Base-by-base conservation (phyloP, 2,888 invertebrate species). In the Griposia aprilina region DNA sequence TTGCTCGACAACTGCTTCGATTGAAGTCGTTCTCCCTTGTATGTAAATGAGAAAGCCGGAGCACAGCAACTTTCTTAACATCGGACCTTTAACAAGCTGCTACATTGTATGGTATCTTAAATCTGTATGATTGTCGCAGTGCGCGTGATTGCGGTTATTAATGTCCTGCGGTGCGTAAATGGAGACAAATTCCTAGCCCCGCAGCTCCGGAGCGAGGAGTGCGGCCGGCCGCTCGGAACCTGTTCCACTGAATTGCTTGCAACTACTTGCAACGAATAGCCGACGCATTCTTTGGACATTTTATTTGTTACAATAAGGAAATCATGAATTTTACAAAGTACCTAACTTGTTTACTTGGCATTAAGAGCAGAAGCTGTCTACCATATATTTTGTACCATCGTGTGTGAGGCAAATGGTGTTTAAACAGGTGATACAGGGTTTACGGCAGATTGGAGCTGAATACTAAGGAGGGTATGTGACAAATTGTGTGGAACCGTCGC, bases 151-250 rank as follows among this genome's bases (percentile, higher is more conserved):
- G 74, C 71, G 23, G 63, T 83, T 86, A 79, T 78, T 60, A 84
- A 85, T 82, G 78, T 74, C 71, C 59, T 69, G 79, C 78, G 68
- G 66, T 66, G 78, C 81, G 67, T 78, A 80, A 88, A 86, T 80
- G 80, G 76, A 76, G 78, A 82, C 87, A 82, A 86, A 87, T 84
- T 84, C 88, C 75, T 45, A 76, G 57, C 23, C 23, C 23, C 20
- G 45, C 74, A 6, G 73, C 41, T 13, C 36, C 36, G 36, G 6
- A 62, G 30, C 50, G 7, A 4, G 45, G 45, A 1, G 45, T 8
- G n/a, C 41, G 52, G 20, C 45, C 26, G 48, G 48, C 11, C 17
- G n/a, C 26, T 30, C 57, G 52, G 57, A 79, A 86, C 88, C 87
- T 81, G 87, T 79, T 88, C 60, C 67, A 15, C 68, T 63, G 78